Percentiles rank a stretch among this genome's conserved stretches.
These are phyloP conservation scores for Anas platyrhynchos DNA, from an alignment of 2,113 vertebrate genomes.

Conservation along the genomic window DNA sequence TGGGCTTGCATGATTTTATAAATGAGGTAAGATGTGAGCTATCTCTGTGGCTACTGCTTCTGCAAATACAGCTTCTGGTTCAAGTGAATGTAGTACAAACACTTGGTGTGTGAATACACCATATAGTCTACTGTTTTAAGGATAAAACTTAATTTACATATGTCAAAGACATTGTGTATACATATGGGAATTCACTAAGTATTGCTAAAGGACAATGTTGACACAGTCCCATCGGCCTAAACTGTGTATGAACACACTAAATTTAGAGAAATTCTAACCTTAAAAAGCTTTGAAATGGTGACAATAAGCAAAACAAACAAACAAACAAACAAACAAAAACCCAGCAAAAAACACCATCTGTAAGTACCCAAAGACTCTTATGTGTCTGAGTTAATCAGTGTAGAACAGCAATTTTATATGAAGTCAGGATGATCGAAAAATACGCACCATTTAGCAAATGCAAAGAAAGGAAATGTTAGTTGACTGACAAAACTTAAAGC, in stretches of 20 bases:
- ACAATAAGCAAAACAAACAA: not conserved
- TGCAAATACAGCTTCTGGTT: not conserved
- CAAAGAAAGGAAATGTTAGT: not conserved
- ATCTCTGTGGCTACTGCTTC: not conserved
- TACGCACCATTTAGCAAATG: not conserved
- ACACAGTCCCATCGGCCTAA: not conserved
- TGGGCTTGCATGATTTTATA: not conserved
- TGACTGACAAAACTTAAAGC: not conserved
- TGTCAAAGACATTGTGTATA: not conserved
- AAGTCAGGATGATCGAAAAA: not conserved
- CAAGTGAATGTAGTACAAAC: not conserved
- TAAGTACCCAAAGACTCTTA: not conserved
- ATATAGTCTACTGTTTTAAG: not conserved
- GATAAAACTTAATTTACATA: not conserved
- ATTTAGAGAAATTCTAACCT: not conserved
- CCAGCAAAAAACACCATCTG: not conserved
- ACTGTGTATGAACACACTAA: not conserved
- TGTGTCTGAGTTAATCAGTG: not conserved
- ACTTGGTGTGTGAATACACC: not conserved
- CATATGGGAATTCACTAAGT: not conserved
- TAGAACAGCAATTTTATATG: not conserved
- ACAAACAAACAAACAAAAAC: not conserved
- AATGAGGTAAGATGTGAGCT: accelerated
- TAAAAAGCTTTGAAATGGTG: not conserved
- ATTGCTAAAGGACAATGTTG: not conserved